phyloP scores from a whole-genome alignment of 2,797 vertebrate genomes.

The Euthynnus affinis region DNA sequence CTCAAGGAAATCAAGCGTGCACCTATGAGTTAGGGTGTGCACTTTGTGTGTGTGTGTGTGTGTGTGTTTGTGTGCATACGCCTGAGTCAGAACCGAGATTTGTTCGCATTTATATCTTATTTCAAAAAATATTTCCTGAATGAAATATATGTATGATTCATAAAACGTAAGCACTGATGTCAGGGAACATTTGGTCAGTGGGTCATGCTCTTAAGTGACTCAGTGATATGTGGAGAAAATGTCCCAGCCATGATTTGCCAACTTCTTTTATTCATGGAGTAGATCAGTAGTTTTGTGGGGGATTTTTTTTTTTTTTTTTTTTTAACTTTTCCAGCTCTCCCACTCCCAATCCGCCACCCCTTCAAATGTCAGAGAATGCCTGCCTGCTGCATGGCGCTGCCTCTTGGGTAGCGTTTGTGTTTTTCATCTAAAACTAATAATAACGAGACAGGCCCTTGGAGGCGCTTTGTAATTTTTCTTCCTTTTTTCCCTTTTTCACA shows the following conservation, averaged over 20 bases:
- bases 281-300: slow-evolving; percentile 30
- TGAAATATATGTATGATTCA: not conserved
- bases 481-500: slow-evolving; percentile 68
- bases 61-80: not conserved
- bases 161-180: slow-evolving; percentile 4
- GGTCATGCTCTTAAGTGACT: slow-evolving; percentile 20
- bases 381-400: slow-evolving; percentile 59
- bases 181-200: not conserved
- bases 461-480: slow-evolving; percentile 79
- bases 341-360: slow-evolving; percentile 47
- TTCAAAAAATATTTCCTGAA: not conserved
- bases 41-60: no score
- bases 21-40: not conserved
- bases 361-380: slow-evolving; percentile 74
- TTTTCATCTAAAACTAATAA: slow-evolving; percentile 85
- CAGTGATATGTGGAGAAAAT: slow-evolving; percentile 19
- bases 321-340: slow-evolving; percentile 43
- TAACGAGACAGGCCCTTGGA: slow-evolving; percentile 77
- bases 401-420: slow-evolving; percentile 76
- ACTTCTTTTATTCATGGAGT: slow-evolving; percentile 43
- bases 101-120: not conserved
- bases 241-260: slow-evolving; percentile 27
- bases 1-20: slow-evolving; percentile 17
- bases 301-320: not conserved
- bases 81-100: not conserved